Percentiles rank a stretch among this genome's conserved stretches.
These are phyloP conservation scores for Excalfactoria chinensis DNA, from an alignment of 2,113 vertebrate species.

Conservation along the genomic window DNA sequence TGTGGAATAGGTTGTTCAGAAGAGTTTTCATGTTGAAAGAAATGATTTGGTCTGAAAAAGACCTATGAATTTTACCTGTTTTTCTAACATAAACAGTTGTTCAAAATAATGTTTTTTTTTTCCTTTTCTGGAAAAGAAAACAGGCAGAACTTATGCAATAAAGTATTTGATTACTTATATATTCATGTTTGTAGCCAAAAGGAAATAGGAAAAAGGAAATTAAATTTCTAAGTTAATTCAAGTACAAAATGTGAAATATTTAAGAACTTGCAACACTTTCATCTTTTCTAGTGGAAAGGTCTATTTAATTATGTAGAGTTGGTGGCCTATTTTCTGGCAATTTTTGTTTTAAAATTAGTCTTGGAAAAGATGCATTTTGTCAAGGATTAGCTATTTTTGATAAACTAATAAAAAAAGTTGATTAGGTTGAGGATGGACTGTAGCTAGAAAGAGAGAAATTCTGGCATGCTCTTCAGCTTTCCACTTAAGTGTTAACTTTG, in stretches of 20 bases:
- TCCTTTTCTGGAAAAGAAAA: not conserved
- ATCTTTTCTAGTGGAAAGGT: not conserved
- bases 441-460: not conserved
- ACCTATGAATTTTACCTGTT: not conserved
- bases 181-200: not conserved
- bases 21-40: not conserved
- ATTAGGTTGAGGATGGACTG: not conserved
- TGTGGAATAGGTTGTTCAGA: not conserved
- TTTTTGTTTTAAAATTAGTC: not conserved
- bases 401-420: not conserved
- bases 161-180: not conserved
- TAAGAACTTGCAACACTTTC: not conserved
- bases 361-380: not conserved
- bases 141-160: not conserved
- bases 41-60: not conserved
- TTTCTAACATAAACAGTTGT: not conserved
- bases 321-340: not conserved
- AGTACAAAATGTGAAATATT: not conserved
- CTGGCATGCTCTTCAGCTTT: not conserved
- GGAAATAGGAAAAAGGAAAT: not conserved
- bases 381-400: not conserved
- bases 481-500: not conserved
- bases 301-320: not conserved
- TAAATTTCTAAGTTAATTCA: not conserved
- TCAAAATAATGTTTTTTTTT: no score